Evolutionary conservation across 1,140 invertebrate genomes (phyloP), one percentile per base, ranked within the genome.

Genomic region (Bombyx mori): DNA sequence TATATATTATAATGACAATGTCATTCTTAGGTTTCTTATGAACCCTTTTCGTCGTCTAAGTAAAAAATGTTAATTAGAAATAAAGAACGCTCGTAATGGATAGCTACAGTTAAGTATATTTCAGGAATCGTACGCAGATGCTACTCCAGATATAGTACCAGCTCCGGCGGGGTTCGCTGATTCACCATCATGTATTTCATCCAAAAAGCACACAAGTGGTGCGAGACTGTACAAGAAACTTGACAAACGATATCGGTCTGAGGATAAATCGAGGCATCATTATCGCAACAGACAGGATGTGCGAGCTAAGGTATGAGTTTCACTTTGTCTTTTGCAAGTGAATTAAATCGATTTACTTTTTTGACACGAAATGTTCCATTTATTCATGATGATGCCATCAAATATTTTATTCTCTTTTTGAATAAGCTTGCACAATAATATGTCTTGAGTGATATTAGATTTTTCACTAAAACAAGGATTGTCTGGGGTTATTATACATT

Each of bases 131-230:
- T 89, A 81, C 56, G 80, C 78, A 56, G 86, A 91, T 78, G 91
- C 90, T 42, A 89, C 89, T 47, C 91, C 91, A 64, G 93, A 95
- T 68, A 95, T 96, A 64, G 94, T 96, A 6, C 93, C 94, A 68
- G 94, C 95, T 3, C 95, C 95, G 7, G 95, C 94, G 12, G 94
- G 94, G 44, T 96, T 96, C 77, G 94, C 93, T 9, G 95, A 96
- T 83, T 95, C 94, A 0, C 94, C 94, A 1, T 92, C 92, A 57
- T 90, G 89, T 59, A 84, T 83, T 10, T 78, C 84, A 52, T 62
- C 76, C 61, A 77, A 77, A 66, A 82, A 83, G 83, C 81, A 77
- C 69, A 62, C 66, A 63, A 68, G 76, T 78, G 92, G 71, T 68
- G 89, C 88, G 2, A 78, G 93, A 42, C 75, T 95, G 3, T 95